Percentiles rank a stretch among this genome's conserved stretches.
These are phyloP conservation scores for Popillia japonica DNA, from an alignment of 1,140 invertebrate genomes.

Conservation along the genomic window DNA sequence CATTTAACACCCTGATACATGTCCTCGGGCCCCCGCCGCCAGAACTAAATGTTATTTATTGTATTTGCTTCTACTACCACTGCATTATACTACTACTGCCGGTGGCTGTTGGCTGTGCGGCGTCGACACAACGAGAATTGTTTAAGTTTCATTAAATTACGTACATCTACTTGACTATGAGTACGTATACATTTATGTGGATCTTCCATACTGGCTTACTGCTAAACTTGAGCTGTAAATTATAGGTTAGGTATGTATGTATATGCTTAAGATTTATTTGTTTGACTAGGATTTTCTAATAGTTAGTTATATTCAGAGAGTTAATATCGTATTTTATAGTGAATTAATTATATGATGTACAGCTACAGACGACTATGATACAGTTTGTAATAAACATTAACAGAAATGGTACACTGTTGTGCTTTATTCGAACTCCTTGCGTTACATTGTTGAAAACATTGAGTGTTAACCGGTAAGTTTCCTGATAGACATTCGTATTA, in stretches of 20 bases:
- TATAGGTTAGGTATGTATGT: not conserved
- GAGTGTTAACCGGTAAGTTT: too few species aligned
- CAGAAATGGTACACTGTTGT: too few species aligned
- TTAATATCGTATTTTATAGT: too few species aligned
- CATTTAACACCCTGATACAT: slow-evolving; percentile 46
- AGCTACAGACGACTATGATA: too few species aligned
- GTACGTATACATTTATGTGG: not conserved
- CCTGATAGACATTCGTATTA: too few species aligned
- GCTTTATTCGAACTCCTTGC: too few species aligned
- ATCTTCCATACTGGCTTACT: not conserved
- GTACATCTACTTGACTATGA: not conserved
- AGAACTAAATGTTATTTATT: slow-evolving; percentile 42
- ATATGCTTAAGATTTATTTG: slow-evolving; percentile 25
- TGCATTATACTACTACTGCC: slow-evolving; percentile 36
- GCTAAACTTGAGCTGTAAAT: slow-evolving; percentile 13
- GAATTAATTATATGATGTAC: too few species aligned
- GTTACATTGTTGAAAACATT: too few species aligned
- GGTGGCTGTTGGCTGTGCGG: slow-evolving; percentile 8
- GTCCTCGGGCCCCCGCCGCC: slow-evolving; percentile 34
- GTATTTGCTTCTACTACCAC: slow-evolving; percentile 41
- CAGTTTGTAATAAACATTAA: too few species aligned
- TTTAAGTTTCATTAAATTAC: slow-evolving; percentile 40
- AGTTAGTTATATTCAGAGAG: not conserved
- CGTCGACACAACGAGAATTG: slow-evolving; percentile 36
- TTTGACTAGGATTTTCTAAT: slow-evolving; percentile 18